phyloP scores from a whole-genome alignment of 2,113 vertebrate species.

The Rhinopithecus roxellana region DNA sequence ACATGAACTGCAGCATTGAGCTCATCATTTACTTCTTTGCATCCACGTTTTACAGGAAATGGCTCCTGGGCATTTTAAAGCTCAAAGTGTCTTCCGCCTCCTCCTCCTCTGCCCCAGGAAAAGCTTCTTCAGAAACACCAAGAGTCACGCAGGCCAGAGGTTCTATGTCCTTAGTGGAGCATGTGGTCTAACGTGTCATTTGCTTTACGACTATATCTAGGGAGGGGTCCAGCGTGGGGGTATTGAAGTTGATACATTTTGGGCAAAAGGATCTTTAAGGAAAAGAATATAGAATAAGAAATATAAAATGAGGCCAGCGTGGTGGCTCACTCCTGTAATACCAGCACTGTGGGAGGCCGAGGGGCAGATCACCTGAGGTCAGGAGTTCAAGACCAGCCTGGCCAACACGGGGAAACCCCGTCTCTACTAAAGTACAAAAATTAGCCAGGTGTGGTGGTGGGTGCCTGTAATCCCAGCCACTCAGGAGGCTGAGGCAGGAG shows the following conservation, averaged over 20 bases:
- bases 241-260: not conserved
- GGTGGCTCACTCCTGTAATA: too few species aligned
- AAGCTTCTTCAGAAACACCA: slow-evolving; percentile 84
- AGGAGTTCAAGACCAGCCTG: too few species aligned
- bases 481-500: too few species aligned
- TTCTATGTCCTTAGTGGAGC: slow-evolving; percentile 38
- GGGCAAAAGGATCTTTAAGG: not conserved
- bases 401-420: too few species aligned
- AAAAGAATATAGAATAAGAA: not conserved
- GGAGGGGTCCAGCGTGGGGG: not conserved
- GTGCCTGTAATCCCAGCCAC: too few species aligned
- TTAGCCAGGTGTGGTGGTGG: too few species aligned
- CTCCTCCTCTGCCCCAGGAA: slow-evolving; percentile 67
- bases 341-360: too few species aligned
- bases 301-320: not conserved
- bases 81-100: slow-evolving; percentile 79
- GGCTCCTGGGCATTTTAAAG: slow-evolving; percentile 87
- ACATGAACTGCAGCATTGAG: slow-evolving; percentile 90
- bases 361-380: too few species aligned
- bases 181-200: not conserved
- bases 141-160: slow-evolving; percentile 72
- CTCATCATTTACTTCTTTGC: slow-evolving; percentile 92
- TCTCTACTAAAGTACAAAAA: too few species aligned
- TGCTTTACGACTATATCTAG: not conserved
- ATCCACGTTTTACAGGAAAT: slow-evolving; percentile 88